Base-by-base conservation (phyloP, 2,888 invertebrate species). In the Macrosiphum euphorbiae region DNA sequence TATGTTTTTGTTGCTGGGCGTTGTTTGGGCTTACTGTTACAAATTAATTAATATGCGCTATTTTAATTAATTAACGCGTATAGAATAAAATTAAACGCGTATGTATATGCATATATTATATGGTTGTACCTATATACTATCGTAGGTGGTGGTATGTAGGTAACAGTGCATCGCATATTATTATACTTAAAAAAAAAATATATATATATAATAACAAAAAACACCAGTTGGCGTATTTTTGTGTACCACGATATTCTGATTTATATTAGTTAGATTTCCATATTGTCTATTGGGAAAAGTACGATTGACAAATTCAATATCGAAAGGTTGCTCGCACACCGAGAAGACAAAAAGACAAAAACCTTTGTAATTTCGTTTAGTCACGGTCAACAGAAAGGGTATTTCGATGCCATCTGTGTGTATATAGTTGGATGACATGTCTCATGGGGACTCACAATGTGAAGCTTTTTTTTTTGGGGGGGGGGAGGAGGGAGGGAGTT, bases 361-460 rank as follows among this genome's bases (percentile, higher is more conserved):
- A 41, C 58, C 41, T 88, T 88, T 58, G 52, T 88, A 88, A 88
- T 88, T 88, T 88, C 41, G 24, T 88, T 88, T 88, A 26, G 58
- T 44, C 58, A 44, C 58, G 88, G 55, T 88, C 41, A 55, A 35
- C 24, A 55, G 58, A 58, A 28, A 35, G 11, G 41, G 26, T 88
- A 55, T 13, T 55, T 55, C 41, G 88, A 55, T 58, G 87, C 35
- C 20, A 78, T 35, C 35, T 35, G 78, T 20, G 35, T 78, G 78
- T 78, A 35, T 78, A 24, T 16, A 88, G 87, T 35, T 20, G n/a
- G 35, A 52, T 11, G 41, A 13, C 55, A 8, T 41, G 55, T 88
- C 88, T 58, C 88, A 35, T 88, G 88, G 88, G 88, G 55, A 88
- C 88, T 88, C 58, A n/a, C 28, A 16, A 58, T 28, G 41, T 88